Base-by-base conservation (phyloP, 1,140 invertebrate genomes). In the Drosophila saltans region DNA sequence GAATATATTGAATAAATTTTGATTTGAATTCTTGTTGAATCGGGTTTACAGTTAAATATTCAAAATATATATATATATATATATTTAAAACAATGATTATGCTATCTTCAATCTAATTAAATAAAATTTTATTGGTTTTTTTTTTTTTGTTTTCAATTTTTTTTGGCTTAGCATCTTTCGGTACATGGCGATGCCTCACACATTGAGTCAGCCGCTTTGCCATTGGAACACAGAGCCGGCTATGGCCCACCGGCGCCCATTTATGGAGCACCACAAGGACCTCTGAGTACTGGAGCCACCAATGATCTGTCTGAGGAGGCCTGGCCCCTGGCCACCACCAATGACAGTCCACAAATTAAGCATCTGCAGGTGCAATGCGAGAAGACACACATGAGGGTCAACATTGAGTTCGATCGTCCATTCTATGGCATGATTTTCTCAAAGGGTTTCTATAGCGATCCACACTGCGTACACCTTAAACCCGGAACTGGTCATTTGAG, bases 341-440 rank as follows among this genome's bases (percentile, higher is more conserved):
- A 92, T 39, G 97, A 98, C 84, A 97, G 97, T 91, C 97, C 97
- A 1, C 96, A 97, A 91, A 98, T 98, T 76, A 97, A 97, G 91
- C 96, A 97, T 83, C 92, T 98, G 33, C 97, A 98, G 93, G 98
- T 98, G 48, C 97, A 98, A 91, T 98, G 98, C 92, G 97, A 98
- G 92, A 98, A 98, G 93, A 98, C 97, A 45, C 96, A 97, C 89
- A 98, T 98, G 97, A 94, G 97, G 30, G 97, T 98, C 6, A 97
- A 97, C 92, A 97, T 98, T 79, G 97, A 98, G 91, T 98, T 98
- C 93, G 97, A 98, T 91, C 94, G 97, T 33, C 97, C 98, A 0
- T 98, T 98, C 93, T 98, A 98, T 92, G 98, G 98, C 3, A 98
- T 98, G 95, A 98, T 98, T 75, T 98, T 98, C 94, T 98, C 97